phyloP scores from a whole-genome alignment of 2,113 vertebrate genomes.

The Sakesphorus luctuosus region DNA sequence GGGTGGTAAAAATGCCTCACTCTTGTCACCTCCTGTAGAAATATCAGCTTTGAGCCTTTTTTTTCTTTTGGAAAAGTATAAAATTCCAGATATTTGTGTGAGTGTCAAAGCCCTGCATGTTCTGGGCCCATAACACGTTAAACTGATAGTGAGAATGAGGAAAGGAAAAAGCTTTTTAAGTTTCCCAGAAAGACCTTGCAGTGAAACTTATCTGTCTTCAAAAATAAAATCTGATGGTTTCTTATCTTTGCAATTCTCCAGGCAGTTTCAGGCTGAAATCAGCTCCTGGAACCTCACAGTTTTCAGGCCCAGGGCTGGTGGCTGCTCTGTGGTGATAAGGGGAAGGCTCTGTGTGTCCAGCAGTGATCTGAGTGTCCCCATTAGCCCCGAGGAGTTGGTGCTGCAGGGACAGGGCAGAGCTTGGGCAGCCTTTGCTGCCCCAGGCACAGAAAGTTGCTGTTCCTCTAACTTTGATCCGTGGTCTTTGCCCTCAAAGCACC shows the following conservation, averaged over 20 bases:
- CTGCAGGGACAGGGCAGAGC: background rate
- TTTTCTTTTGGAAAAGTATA: background rate
- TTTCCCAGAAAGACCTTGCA: background rate
- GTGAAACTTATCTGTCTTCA: background rate
- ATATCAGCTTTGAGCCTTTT: background rate
- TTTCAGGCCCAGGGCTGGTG: background rate
- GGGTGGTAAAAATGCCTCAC: background rate
- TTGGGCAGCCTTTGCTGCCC: background rate
- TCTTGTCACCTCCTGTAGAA: background rate
- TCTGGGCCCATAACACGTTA: rapidly evolving
- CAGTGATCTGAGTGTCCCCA: background rate
- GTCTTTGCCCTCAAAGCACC: background rate
- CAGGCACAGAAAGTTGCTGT: rapidly evolving
- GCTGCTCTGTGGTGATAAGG: background rate
- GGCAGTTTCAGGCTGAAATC: background rate
- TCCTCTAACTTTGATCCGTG: rapidly evolving
- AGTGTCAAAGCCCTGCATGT: background rate
- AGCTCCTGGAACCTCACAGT: background rate
- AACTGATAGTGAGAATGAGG: background rate
- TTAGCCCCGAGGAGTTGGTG: background rate
- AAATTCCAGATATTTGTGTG: background rate
- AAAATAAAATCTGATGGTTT: background rate
- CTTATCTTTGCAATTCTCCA: background rate
- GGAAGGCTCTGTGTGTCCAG: background rate
- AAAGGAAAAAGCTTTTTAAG: background rate